Conservation (phyloP, 2,888 invertebrate genomes). For the Cryptophagus acutangulus region DNA sequence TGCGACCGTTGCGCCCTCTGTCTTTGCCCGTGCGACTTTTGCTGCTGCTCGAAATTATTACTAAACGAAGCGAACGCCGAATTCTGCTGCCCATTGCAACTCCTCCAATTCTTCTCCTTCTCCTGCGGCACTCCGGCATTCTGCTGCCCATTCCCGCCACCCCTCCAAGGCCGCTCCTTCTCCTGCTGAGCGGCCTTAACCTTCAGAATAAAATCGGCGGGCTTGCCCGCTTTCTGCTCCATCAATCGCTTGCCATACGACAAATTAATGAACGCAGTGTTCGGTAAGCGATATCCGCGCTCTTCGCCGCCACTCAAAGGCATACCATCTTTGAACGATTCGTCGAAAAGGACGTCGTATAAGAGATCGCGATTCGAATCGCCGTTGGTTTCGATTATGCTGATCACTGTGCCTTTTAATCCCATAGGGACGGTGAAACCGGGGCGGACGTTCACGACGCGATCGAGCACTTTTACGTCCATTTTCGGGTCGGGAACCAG, state of each 20-base stretch:
- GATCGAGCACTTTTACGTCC: constrained; percentile 69
- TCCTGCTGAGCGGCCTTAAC: too few relatives aligned
- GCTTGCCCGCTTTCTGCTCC: constrained; percentile 39
- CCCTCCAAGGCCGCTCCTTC: too few relatives aligned
- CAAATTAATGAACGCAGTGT: constrained; percentile 57
- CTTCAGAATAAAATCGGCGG: too few relatives aligned
- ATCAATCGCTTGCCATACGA: constrained; percentile 52
- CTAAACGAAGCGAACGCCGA: constrained; percentile 18
- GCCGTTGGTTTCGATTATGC: constrained; percentile 47
- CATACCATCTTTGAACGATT: constrained; percentile 64
- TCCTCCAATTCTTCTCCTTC: too few relatives aligned
- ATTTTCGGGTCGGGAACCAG: constrained; percentile 64
- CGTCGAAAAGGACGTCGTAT: constrained; percentile 80
- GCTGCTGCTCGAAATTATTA: constrained; percentile 12
- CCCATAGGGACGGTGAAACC: constrained; percentile 78
- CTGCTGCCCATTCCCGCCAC: too few relatives aligned
- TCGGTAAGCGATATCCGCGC: constrained; percentile 53
- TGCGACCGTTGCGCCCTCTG: not conserved
- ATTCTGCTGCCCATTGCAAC: constrained; percentile 13
- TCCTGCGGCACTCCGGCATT: too few relatives aligned
- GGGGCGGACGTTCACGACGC: constrained; percentile 74
- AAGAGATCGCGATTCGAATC: constrained; percentile 50
- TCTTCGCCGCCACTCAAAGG: constrained; percentile 48
- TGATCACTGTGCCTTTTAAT: constrained; percentile 79
- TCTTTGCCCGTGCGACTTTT: constrained; percentile 9